phyloP scores from a whole-genome alignment of 2,888 invertebrate species.

The Brenthis daphne region DNA sequence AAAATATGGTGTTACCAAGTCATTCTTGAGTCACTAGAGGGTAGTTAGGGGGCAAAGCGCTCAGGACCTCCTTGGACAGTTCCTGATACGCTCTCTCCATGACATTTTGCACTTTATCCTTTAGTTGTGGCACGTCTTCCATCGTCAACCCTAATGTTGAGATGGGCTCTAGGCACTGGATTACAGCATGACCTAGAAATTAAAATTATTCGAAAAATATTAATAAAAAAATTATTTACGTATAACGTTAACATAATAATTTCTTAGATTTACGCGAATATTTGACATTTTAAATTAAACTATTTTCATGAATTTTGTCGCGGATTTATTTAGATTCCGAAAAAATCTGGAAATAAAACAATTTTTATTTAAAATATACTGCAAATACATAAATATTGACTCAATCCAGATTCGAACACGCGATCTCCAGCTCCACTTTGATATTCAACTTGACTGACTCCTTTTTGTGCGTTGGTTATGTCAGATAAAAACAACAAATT shows the following conservation, averaged over 20 bases:
- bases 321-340: too few species aligned
- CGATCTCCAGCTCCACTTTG: too few species aligned
- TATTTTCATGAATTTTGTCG: too few species aligned
- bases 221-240: background rate
- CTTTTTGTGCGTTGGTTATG: too few species aligned
- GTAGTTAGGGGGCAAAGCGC: conserved; percentile 72
- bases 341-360: too few species aligned
- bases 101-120: conserved; percentile 67
- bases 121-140: conserved; percentile 77
- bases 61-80: conserved; percentile 75
- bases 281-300: too few species aligned
- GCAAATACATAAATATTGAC: too few species aligned
- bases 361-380: too few species aligned
- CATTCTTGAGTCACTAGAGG: conserved; percentile 64
- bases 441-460: too few species aligned
- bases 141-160: conserved; percentile 74
- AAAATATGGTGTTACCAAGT: conserved; percentile 1
- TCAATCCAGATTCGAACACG: too few species aligned
- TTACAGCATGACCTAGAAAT: conserved; percentile 77
- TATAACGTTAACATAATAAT: background rate
- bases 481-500: too few species aligned
- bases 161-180: conserved; percentile 79
- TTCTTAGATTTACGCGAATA: background rate
- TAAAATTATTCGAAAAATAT: background rate
- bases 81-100: conserved; percentile 79